phyloP scores from a whole-genome alignment of 1,140 invertebrate genomes.

The Heliothis subflexa region DNA sequence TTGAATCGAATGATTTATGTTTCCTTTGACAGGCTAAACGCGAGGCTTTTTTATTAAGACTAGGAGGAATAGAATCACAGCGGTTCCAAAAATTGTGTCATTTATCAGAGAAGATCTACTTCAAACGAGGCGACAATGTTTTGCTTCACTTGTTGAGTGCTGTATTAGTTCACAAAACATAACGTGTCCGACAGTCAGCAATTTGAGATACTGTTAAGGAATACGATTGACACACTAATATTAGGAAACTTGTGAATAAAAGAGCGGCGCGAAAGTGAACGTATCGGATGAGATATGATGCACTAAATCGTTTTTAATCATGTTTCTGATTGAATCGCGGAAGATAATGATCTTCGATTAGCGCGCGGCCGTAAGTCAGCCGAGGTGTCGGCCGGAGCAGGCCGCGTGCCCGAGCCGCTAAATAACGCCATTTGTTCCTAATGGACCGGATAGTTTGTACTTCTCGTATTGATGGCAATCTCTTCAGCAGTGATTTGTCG shows the following conservation, averaged over 20 bases:
- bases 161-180: neutral
- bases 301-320: constrained; percentile 81
- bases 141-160: too few species aligned
- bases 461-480: constrained; percentile 75
- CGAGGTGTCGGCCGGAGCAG: constrained; percentile 25
- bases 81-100: neutral
- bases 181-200: neutral
- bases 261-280: constrained; percentile 28
- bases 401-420: constrained; percentile 30
- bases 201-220: neutral
- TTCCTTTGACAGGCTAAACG: constrained; percentile 37
- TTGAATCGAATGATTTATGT: constrained; percentile 77
- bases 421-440: constrained; percentile 80
- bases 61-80: neutral
- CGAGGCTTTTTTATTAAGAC: neutral
- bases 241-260: constrained; percentile 17
- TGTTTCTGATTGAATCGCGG: constrained; percentile 74
- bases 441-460: constrained; percentile 75
- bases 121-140: neutral
- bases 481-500: constrained; percentile 80
- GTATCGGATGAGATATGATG: constrained; percentile 57
- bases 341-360: constrained; percentile 82
- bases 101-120: neutral
- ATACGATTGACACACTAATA: constrained; percentile 31
- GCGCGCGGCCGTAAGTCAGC: constrained; percentile 55